phyloP scores from a whole-genome alignment of 2,888 invertebrate species.

The Chrysopilus asiliformis region DNA sequence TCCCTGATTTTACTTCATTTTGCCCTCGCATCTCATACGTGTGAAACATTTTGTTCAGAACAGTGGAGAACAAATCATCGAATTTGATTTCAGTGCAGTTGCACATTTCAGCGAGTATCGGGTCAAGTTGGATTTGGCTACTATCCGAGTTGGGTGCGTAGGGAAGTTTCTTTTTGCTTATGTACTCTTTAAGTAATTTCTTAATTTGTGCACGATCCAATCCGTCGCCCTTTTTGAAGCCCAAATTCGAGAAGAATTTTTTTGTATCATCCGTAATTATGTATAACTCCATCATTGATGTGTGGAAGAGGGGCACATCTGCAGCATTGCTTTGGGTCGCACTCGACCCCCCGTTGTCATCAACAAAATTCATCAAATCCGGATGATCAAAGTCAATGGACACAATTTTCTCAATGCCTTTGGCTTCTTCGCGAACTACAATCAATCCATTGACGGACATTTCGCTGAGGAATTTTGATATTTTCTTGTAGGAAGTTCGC shows the following conservation, averaged over 20 bases:
- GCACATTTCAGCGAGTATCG: slow-evolving; percentile 25
- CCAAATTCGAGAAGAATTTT: slow-evolving; percentile 30
- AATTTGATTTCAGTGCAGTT: slow-evolving; percentile 38
- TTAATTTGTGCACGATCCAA: slow-evolving; percentile 50
- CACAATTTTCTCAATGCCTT: slow-evolving; percentile 70
- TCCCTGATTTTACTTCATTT: slow-evolving; percentile 43
- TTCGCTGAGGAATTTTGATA: slow-evolving; percentile 67
- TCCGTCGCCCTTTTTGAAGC: slow-evolving; percentile 45
- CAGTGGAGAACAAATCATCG: slow-evolving; percentile 54
- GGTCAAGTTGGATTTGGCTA: slow-evolving; percentile 27
- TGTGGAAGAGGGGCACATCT: slow-evolving; percentile 28
- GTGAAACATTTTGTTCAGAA: slow-evolving; percentile 50
- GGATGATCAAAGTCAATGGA: slow-evolving; percentile 50
- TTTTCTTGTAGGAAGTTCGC: slow-evolving; percentile 78
- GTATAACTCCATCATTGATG: slow-evolving; percentile 32
- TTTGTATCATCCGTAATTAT: slow-evolving; percentile 29
- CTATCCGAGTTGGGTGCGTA: slow-evolving; percentile 31
- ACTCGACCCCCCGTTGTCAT: slow-evolving; percentile 5
- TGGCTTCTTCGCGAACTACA: slow-evolving; percentile 50
- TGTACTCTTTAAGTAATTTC: slow-evolving; percentile 55
- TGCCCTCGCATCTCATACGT: slow-evolving; percentile 33
- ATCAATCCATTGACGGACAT: slow-evolving; percentile 58
- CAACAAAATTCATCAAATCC: slow-evolving; percentile 35
- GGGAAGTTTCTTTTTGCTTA: slow-evolving; percentile 48
- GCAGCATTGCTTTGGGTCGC: slow-evolving; percentile 9